phyloP scores from a whole-genome alignment of 2,797 vertebrate species.

The Anniella stebbinsi region DNA sequence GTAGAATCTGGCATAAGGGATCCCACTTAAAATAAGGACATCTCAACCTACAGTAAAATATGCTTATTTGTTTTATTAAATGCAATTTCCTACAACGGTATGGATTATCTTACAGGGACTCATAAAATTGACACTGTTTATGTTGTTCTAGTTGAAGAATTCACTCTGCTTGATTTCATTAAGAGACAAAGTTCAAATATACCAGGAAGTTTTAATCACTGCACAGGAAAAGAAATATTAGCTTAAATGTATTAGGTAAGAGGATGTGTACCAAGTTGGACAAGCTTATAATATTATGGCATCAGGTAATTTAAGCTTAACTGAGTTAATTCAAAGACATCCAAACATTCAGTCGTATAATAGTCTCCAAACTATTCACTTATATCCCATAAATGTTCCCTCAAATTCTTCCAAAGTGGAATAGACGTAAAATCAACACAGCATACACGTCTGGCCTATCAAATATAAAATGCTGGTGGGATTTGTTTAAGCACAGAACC shows the following conservation, averaged over 20 bases:
- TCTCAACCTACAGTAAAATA: neutral
- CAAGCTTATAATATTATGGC: neutral
- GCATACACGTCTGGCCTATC: neutral
- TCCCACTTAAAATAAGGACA: neutral
- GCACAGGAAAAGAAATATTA: accelerated
- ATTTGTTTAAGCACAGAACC: neutral
- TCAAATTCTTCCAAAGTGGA: neutral
- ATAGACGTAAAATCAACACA: neutral
- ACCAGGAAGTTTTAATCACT: neutral
- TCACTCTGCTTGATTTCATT: neutral
- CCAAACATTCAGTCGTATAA: accelerated
- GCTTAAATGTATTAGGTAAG: neutral
- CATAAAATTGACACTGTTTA: neutral
- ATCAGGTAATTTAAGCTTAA: neutral
- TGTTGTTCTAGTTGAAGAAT: neutral
- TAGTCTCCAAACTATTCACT: neutral
- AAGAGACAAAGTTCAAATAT: neutral
- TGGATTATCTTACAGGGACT: neutral
- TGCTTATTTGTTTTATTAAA: neutral
- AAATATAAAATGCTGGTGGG: neutral
- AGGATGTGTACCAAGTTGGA: neutral
- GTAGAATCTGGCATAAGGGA: neutral
- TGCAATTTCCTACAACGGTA: neutral
- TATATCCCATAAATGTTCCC: neutral
- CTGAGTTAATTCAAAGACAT: neutral